These are phyloP conservation scores for Sinocyclocheilus rhinocerous DNA, from an alignment of 2,113 vertebrate genomes.

Conservation along the genomic window DNA sequence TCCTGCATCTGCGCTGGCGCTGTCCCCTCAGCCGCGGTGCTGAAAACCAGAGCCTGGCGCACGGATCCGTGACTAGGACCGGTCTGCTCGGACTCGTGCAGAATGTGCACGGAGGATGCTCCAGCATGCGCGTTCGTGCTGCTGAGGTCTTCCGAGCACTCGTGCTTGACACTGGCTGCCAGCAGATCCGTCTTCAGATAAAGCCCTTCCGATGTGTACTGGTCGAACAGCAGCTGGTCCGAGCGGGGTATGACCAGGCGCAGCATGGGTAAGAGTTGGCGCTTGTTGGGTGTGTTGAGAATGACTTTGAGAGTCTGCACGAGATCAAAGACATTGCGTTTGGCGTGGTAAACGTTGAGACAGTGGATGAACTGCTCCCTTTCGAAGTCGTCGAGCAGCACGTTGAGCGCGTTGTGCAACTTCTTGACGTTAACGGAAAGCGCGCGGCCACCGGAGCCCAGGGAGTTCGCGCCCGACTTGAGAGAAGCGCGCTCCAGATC, in stretches of 20 bases:
- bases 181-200: conserved; percentile 78
- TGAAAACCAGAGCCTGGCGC: conserved; percentile 58
- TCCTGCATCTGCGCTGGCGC: conserved; percentile 55
- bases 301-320: conserved; percentile 88
- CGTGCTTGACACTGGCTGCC: conserved; percentile 54
- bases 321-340: conserved; percentile 93
- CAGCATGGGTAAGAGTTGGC: conserved; percentile 89
- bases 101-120: conserved; percentile 46
- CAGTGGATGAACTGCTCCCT: conserved; percentile 91
- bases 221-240: conserved; percentile 94
- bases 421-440: conserved; percentile 89
- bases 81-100: conserved; percentile 42
- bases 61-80: background rate
- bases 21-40: conserved; percentile 60
- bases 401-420: conserved; percentile 87
- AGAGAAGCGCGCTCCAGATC: conserved; percentile 81
- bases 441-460: conserved; percentile 76
- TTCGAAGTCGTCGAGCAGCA: conserved; percentile 86
- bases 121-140: conserved; percentile 46
- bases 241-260: conserved; percentile 91
- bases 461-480: conserved; percentile 78
- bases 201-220: conserved; percentile 91
- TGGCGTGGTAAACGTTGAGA: conserved; percentile 89
- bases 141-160: conserved; percentile 55
- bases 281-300: conserved; percentile 81